phyloP scores from a whole-genome alignment of 2,113 vertebrate species.

The Felis chaus region DNA sequence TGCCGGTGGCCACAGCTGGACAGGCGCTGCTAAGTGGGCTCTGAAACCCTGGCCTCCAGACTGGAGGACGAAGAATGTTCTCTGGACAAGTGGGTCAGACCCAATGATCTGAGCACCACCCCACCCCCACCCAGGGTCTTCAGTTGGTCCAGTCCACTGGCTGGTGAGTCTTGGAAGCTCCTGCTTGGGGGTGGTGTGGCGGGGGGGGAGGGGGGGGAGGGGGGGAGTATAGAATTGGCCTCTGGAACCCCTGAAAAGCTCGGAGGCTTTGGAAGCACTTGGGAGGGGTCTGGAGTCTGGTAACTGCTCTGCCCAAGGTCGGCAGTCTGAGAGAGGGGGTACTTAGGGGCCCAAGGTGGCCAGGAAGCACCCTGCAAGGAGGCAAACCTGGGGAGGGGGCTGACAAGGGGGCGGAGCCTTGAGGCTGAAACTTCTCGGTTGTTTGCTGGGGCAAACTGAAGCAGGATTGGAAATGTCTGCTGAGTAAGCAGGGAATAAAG shows the following conservation, averaged over 20 bases:
- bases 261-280: not conserved
- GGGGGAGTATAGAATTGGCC: not conserved
- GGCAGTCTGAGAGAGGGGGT: not conserved
- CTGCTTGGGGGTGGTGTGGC: not conserved
- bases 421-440: constrained; percentile 54
- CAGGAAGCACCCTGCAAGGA: not conserved
- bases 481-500: constrained; percentile 61
- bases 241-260: not conserved
- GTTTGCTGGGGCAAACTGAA: constrained; percentile 37
- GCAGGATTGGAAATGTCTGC: constrained; percentile 53
- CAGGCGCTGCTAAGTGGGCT: not conserved
- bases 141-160: too few relatives aligned
- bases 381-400: not conserved
- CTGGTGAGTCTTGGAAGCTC: not conserved
- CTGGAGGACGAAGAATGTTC: not conserved
- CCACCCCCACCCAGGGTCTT: not conserved
- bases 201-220: not conserved
- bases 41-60: not conserved
- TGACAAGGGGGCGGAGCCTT: not conserved
- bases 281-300: not conserved
- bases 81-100: not conserved
- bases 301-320: not conserved
- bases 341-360: not conserved
- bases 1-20: not conserved
- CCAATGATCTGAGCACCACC: not conserved